A percentile compares a stretch with the other conserved stretches of the same genome.
Evolutionary conservation across 2,113 vertebrate genomes (phyloP).

Genomic region (Stegostoma tigrinum): DNA sequence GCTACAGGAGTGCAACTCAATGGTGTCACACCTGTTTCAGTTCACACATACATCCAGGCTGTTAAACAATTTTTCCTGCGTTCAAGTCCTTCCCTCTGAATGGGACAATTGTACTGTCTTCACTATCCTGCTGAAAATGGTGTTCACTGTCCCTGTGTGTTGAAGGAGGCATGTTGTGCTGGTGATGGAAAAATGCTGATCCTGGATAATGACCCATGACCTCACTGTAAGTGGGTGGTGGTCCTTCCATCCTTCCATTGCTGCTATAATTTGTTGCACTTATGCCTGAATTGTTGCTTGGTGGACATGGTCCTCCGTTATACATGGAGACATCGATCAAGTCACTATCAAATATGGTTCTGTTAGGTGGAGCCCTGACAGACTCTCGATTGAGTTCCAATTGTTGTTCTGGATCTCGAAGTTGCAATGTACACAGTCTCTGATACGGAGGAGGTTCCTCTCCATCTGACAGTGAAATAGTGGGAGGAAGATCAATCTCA

Average conservation of each 20-base stretch:
- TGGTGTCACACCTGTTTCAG: constrained; percentile 41
- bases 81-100: constrained; percentile 74
- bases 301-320: constrained; percentile 77
- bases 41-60: constrained; percentile 38
- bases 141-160: constrained; percentile 65
- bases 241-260: constrained; percentile 80
- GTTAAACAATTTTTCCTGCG: constrained; percentile 74
- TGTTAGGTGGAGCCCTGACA: constrained; percentile 88
- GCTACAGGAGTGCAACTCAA: constrained; percentile 53
- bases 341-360: constrained; percentile 96
- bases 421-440: constrained; percentile 86
- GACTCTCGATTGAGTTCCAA: constrained; percentile 95
- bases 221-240: constrained; percentile 92
- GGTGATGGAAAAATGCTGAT: constrained; percentile 83
- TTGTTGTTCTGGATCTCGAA: constrained; percentile 92
- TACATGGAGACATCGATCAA: constrained; percentile 78
- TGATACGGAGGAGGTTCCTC: constrained; percentile 93
- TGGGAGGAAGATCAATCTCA: constrained; percentile 93
- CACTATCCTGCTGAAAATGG: constrained; percentile 72
- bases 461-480: constrained; percentile 90
- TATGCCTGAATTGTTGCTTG: constrained; percentile 92
- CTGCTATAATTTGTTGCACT: constrained; percentile 81
- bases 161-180: constrained; percentile 71
- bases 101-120: constrained; percentile 79
- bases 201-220: constrained; percentile 85